Evolutionary conservation across 2,888 invertebrate species (phyloP), one percentile per base, ranked within the genome.

Genomic region (Actias luna): DNA sequence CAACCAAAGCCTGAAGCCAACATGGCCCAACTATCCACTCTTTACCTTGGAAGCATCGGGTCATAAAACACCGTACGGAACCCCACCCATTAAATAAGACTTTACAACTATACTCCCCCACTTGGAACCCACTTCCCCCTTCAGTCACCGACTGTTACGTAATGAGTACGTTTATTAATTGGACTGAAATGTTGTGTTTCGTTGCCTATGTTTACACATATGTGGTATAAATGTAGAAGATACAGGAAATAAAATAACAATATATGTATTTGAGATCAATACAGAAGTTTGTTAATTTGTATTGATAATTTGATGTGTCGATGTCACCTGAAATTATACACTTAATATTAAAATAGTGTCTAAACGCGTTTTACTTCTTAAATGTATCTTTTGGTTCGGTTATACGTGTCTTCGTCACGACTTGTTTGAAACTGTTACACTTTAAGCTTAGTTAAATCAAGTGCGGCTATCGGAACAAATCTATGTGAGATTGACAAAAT

Each of bases 31-130:
- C 78, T 61, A 76, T 74, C 59, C 29, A 31, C 22, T 35, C 29
- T 63, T 64, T 39, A 50, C 58, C 59, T 31, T 25, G 46, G 60
- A 70, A 65, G 64, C 69, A 73, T 69, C 63, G 65, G 66, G 65
- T 75, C 77, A 78, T 83, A 82, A 83, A 84, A 83, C 81, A 80
- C 84, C 78, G 75, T 79, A 75, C 82, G 76, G 75, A 65, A 67
- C 72, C 76, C 77, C 71, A 71, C 66, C 75, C 63, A 78, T 79
- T 85, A 83, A 85, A 84, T 82, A 81, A 80, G 81, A 78, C 77
- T 82, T 82, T 80, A 80, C 76, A 80, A 75, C 80, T 73, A 70
- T 65, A 71, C 70, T 50, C 74, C 69, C 65, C 55, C 65, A 59
- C 59, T 39, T 42, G 42, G 63, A 61, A 69, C 42, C 27, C 46